Evolutionary conservation across 2,797 vertebrate species (phyloP), one percentile per base, ranked within the genome.

Genomic region (Serranus cabrilla): DNA sequence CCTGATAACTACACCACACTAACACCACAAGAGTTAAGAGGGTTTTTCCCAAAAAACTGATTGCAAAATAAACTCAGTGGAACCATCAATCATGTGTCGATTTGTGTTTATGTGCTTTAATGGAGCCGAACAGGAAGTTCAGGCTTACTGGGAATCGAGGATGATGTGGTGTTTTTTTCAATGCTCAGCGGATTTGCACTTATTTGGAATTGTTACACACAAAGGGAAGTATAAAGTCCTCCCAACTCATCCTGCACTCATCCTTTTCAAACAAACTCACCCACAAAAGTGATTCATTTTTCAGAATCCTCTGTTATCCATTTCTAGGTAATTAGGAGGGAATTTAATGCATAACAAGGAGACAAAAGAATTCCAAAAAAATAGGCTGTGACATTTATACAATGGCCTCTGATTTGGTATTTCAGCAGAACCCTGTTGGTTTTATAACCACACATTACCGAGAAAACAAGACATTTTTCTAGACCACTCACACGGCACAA

Each of bases 281-380:
- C 47, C 37, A 46, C 16, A 67, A 70, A 81, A 75, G 10, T 55
- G n/a, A 64, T 47, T 72, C 27, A 6, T 59, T 65, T 27, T 63
- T 2, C 13, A 11, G 47, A 25, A 34, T 69, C 27, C 21, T 58
- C 2, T 0, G 1, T 42, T 51, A 2, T 39, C 55, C n/a, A 64
- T 16, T 39, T 74, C 27, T 52, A 1, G 3, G 47, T 39, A 59
- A 56, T 31, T 7, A 47, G 9, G 8, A 4, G 14, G 9, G 2
- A 6, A 9, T 27, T 31, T 18, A 4, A 8, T 59, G 2, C 23
- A 57, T 61, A 17, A 57, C 9, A 23, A 18, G 25, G 21, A 27
- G 61, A 67, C 13, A 12, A 42, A 46, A 40, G 2, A 3, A 2
- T 31, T 45, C 49, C 39, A 9, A 52, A 42, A 39, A 5, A 0